Evolutionary conservation across 2,113 vertebrate genomes (phyloP).

Genomic region (Nipponia nippon): DNA sequence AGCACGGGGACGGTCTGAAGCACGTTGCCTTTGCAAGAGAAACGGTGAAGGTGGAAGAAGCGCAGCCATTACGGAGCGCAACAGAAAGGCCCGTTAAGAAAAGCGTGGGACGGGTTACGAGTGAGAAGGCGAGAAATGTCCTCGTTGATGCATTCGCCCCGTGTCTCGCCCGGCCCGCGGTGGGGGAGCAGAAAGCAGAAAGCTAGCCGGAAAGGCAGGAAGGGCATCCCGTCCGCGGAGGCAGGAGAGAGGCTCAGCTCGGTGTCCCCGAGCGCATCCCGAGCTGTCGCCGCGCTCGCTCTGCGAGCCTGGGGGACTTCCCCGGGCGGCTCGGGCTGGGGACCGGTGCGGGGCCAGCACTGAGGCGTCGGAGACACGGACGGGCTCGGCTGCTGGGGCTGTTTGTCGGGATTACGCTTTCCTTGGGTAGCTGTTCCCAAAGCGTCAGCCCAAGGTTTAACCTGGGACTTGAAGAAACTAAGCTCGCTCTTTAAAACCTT

Average conservation of each 20-base stretch:
- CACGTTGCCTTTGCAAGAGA: fast-evolving
- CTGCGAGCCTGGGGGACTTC: fast-evolving
- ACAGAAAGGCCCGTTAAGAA: fast-evolving
- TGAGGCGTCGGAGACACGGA: fast-evolving
- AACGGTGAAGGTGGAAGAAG: neutral
- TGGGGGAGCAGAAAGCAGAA: neutral
- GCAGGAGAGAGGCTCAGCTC: fast-evolving
- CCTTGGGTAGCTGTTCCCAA: neutral
- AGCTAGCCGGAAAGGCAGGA: neutral
- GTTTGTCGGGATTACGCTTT: fast-evolving
- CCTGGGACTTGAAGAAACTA: neutral
- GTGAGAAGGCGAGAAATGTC: neutral
- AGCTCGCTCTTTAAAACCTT: neutral
- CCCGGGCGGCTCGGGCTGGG: neutral
- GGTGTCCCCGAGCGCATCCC: neutral
- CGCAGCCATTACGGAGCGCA: fast-evolving
- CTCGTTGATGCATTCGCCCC: fast-evolving
- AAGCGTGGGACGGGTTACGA: neutral
- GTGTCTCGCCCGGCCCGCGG: neutral
- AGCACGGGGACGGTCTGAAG: neutral
- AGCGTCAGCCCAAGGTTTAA: neutral
- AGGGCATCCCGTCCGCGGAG: neutral
- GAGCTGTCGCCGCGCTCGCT: neutral
- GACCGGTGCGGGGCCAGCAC: neutral
- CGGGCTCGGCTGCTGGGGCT: neutral